Conservation (phyloP, 2,113 vertebrate species). For the Delphinus delphis region DNA sequence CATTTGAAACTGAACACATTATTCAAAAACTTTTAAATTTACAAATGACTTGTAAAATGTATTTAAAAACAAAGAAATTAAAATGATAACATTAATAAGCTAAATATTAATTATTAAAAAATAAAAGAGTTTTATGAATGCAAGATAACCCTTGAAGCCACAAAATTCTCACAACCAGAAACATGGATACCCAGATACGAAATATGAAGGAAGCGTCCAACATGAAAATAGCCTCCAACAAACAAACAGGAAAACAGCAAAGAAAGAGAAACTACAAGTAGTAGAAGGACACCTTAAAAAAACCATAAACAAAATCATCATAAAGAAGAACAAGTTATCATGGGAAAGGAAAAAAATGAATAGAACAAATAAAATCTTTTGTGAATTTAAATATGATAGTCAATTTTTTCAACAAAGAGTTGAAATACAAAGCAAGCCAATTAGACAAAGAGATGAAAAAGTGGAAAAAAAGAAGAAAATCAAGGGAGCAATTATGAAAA, state of each 20-base stretch:
- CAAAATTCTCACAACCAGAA: background rate
- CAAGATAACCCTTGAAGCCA: background rate
- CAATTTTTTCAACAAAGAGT: background rate
- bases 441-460: background rate
- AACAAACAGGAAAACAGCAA: background rate
- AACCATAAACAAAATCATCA: background rate
- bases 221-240: background rate
- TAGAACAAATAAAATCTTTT: background rate
- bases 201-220: background rate
- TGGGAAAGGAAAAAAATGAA: background rate
- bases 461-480: background rate
- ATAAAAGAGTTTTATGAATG: slow-evolving; percentile 27
- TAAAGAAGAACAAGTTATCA: background rate
- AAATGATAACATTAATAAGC: slow-evolving; percentile 9
- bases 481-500: background rate
- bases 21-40: slow-evolving; percentile 23
- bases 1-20: slow-evolving; percentile 25
- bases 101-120: slow-evolving; percentile 7
- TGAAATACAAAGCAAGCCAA: background rate
- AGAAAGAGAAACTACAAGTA: background rate
- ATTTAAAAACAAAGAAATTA: background rate
- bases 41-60: slow-evolving; percentile 12
- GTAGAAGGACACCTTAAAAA: background rate
- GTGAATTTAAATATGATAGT: background rate
- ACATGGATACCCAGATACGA: background rate